A percentile compares a stretch with the other conserved stretches of the same genome.
Evolutionary conservation across 2,113 vertebrate genomes (phyloP).

Genomic region (Chlorocebus sabaeus): DNA sequence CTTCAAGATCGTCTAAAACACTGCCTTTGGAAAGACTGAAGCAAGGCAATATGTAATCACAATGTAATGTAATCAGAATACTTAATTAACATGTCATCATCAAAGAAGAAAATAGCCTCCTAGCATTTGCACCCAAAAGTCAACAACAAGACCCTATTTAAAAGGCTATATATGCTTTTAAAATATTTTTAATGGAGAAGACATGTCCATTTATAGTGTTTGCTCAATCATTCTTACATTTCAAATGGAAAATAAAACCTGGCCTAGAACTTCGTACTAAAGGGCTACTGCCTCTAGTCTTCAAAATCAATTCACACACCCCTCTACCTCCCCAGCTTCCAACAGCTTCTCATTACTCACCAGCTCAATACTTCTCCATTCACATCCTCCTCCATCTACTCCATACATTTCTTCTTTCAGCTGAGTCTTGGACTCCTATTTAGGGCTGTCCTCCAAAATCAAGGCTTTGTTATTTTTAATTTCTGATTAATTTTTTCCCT

Average conservation of each 20-base stretch:
- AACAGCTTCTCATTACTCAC: background rate
- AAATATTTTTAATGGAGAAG: slow-evolving; percentile 3
- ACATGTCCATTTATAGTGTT: background rate
- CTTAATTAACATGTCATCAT: slow-evolving; percentile 74
- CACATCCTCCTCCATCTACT: background rate
- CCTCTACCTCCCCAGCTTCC: background rate
- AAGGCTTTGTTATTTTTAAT: background rate
- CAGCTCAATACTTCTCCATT: background rate
- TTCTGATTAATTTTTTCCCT: background rate
- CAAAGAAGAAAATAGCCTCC: slow-evolving; percentile 54
- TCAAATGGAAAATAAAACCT: slow-evolving; percentile 3
- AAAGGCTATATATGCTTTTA: background rate
- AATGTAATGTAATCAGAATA: slow-evolving; percentile 71
- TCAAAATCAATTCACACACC: background rate
- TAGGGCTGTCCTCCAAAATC: background rate
- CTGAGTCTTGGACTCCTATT: background rate
- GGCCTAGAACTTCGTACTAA: background rate
- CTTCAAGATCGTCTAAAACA: slow-evolving; percentile 64
- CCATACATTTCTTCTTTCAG: background rate
- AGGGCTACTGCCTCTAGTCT: background rate
- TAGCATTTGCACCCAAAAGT: slow-evolving; percentile 37
- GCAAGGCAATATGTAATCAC: slow-evolving; percentile 69
- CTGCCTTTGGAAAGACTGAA: slow-evolving; percentile 69
- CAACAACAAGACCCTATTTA: slow-evolving; percentile 30
- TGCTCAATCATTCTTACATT: background rate